phyloP scores from a whole-genome alignment of 2,888 invertebrate species.

The Colostygia pectinataria region DNA sequence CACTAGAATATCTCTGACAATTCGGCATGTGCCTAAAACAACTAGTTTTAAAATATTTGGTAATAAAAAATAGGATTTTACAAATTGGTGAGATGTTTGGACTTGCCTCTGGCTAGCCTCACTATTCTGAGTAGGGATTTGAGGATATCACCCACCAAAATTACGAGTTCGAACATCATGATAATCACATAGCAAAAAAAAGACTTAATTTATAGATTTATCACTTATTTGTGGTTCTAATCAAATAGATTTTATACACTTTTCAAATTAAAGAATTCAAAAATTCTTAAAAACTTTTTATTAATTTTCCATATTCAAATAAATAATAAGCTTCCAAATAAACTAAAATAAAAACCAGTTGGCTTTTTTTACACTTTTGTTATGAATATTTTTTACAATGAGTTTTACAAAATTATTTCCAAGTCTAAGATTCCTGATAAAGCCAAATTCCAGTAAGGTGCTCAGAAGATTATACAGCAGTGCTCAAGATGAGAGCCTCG shows the following conservation, averaged over 20 bases:
- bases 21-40: slow-evolving; percentile 96
- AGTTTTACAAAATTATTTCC: slow-evolving; percentile 60
- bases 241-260: no score
- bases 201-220: no score
- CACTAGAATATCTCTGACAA: slow-evolving; percentile 94
- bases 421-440: slow-evolving; percentile 42
- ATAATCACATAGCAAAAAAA: no score
- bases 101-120: background rate
- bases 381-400: slow-evolving; percentile 54
- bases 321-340: slow-evolving; percentile 10
- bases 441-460: slow-evolving; percentile 27
- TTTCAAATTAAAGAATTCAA: no score
- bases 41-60: slow-evolving; percentile 87
- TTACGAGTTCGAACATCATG: no score
- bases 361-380: slow-evolving; percentile 43
- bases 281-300: no score
- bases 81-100: background rate
- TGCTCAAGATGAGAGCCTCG: slow-evolving; percentile 9
- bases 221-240: no score
- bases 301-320: slow-evolving; percentile 26
- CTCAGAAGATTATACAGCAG: slow-evolving; percentile 28
- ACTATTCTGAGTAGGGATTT: background rate
- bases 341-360: slow-evolving; percentile 48
- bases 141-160: no score
- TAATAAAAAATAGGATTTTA: slow-evolving; percentile 55